phyloP scores from a whole-genome alignment of 2,797 vertebrate species.

The Dendrocincla fuliginosa region DNA sequence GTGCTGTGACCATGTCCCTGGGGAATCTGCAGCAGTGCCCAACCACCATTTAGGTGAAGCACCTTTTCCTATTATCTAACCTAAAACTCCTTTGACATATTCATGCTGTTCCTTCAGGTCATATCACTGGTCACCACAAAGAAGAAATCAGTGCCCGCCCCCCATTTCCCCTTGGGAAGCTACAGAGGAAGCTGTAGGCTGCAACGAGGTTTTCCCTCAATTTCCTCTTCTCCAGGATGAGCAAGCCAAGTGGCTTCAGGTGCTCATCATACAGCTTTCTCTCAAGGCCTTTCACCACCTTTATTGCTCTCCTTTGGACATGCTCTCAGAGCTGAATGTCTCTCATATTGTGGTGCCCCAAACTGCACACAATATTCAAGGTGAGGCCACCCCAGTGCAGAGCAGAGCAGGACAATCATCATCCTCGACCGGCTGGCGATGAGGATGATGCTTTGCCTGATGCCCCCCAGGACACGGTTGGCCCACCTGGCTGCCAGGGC shows the following conservation, averaged over 20 bases:
- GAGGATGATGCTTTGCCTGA: neutral
- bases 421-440: fast-evolving
- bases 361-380: neutral
- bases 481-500: neutral
- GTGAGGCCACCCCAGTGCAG: neutral
- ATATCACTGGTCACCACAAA: neutral
- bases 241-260: neutral
- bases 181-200: neutral
- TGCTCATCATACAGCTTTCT: neutral
- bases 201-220: neutral
- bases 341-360: neutral
- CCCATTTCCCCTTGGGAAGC: fast-evolving
- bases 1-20: neutral
- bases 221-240: neutral
- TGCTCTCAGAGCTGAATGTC: neutral
- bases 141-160: neutral
- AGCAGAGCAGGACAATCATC: fast-evolving
- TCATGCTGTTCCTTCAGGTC: neutral
- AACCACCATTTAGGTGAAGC: neutral
- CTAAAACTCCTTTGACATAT: neutral
- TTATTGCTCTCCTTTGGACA: neutral
- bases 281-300: neutral
- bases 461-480: fast-evolving
- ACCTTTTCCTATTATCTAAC: neutral
- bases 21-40: neutral